Evolutionary conservation across 2,888 invertebrate species (phyloP), one percentile per base, ranked within the genome.

Genomic region (Molorchus minor): DNA sequence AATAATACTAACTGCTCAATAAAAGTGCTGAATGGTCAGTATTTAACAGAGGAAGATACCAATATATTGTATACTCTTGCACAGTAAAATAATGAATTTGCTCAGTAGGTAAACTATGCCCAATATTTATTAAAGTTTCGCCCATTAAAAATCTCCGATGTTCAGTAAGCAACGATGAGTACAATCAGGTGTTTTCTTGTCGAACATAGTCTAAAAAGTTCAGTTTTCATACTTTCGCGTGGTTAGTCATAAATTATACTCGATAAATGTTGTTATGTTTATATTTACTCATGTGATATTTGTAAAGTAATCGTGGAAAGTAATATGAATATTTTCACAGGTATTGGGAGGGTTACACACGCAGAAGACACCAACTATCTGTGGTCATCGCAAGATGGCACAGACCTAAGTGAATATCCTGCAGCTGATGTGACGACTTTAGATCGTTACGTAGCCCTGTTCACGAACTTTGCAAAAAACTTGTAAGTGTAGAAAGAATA

Each of bases 391-490:
- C 12, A 21, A 29, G 16, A 51, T 7, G 54, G 43, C 38, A 54
- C n/a, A 2, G 16, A 46, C 20, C 40, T 54, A 7, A 20, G 47
- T 7, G 8, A 20, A 15, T 53, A 17, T 44, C 54, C 55, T 1
- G 46, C 33, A 8, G 29, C 55, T 7, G 65, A 65, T 40, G 38
- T 58, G 5, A 35, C 7, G 45, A 56, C 58, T n/a, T 21, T 63
- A 5, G 43, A 61, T 7, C 29, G 62, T 13, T 65, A 63, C 17
- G 53, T 61, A 1, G 21, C 43, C 13, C 15, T 65, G 2, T 43
- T 60, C 2, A 58, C 65, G 5, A 63, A 65, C 49, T 65, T 65
- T 46, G 65, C 56, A 4, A 65, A 65, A 47, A 51, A 53, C 41
- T 44, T 63, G 65, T 65, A 57, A 62, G 65, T 55, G 43, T 1